Percentiles rank a stretch among this genome's conserved stretches.
Conservation (phyloP, 2,888 invertebrate species). For the Marasmarcha lunaedactyla region DNA sequence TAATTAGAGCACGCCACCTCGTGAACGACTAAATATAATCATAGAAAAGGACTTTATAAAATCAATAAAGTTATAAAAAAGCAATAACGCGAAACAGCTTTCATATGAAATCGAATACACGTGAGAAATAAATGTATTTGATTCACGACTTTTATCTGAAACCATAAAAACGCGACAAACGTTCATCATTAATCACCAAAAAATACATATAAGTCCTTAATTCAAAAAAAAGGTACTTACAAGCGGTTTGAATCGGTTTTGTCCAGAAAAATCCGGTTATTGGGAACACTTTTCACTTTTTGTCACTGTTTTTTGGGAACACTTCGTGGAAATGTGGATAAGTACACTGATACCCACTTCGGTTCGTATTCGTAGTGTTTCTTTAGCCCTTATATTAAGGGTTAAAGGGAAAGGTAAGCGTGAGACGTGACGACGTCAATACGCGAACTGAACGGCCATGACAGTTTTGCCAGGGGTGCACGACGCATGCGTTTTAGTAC, state of each 20-base stretch:
- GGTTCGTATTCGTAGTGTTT: not conserved
- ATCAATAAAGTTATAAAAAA: too few species aligned
- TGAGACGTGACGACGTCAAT: slow-evolving; percentile 47
- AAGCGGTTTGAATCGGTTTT: slow-evolving; percentile 26
- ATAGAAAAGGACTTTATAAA: too few species aligned
- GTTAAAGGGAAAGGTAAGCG: slow-evolving; percentile 20
- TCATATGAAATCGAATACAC: too few species aligned
- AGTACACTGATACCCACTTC: not conserved
- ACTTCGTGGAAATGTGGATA: slow-evolving; percentile 13
- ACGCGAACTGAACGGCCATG: slow-evolving; percentile 62
- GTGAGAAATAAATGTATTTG: too few species aligned
- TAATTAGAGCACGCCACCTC: too few species aligned
- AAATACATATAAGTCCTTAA: not conserved
- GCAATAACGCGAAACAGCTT: too few species aligned
- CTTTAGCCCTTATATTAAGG: slow-evolving; percentile 1
- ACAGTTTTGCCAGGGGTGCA: slow-evolving; percentile 43
- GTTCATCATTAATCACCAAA: not conserved
- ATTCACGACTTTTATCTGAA: too few species aligned
- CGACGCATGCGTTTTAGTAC: slow-evolving; percentile 41
- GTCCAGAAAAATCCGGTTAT: slow-evolving; percentile 38
- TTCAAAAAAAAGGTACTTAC: slow-evolving; percentile 31
- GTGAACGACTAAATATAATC: too few species aligned
- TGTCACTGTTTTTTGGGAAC: slow-evolving; percentile 16
- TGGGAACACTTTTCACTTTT: slow-evolving; percentile 8
- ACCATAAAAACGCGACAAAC: not conserved